These are phyloP conservation scores for Microplitis demolitor DNA, from an alignment of 1,140 invertebrate species.

Conservation along the genomic window DNA sequence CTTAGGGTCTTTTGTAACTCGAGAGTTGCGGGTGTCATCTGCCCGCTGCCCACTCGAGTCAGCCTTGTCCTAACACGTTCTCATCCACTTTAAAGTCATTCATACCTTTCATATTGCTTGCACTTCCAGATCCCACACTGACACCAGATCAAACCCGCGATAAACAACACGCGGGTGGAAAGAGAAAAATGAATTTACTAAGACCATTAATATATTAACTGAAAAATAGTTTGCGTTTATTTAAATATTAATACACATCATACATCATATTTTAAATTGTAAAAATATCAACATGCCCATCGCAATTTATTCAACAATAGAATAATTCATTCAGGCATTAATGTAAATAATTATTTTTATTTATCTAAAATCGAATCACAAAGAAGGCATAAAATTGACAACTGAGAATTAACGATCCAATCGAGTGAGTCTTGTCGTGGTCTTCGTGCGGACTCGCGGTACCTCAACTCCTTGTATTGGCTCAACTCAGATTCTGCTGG, in stretches of 20 bases:
- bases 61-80: not conserved
- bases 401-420: constrained; percentile 27
- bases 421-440: constrained; percentile 10
- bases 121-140: constrained; percentile 12
- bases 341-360: constrained; percentile 8
- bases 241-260: no score
- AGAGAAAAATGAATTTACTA: constrained; percentile 21
- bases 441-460: not conserved
- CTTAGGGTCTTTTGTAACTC: not conserved
- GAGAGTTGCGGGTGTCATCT: not conserved
- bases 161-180: not conserved
- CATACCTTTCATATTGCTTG: constrained; percentile 9
- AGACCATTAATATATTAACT: not conserved
- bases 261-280: not conserved
- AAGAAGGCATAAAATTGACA: constrained; percentile 21
- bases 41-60: constrained; percentile 4
- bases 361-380: constrained; percentile 9
- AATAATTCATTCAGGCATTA: constrained; percentile 2
- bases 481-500: not conserved
- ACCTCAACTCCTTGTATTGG: not conserved
- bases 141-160: constrained; percentile 14
- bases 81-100: not conserved
- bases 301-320: constrained; percentile 6
- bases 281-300: constrained; percentile 6
- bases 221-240: not conserved